These are phyloP conservation scores for Sceliomorpha sp. DNA, from an alignment of 2,888 invertebrate species.

Conservation along the genomic window DNA sequence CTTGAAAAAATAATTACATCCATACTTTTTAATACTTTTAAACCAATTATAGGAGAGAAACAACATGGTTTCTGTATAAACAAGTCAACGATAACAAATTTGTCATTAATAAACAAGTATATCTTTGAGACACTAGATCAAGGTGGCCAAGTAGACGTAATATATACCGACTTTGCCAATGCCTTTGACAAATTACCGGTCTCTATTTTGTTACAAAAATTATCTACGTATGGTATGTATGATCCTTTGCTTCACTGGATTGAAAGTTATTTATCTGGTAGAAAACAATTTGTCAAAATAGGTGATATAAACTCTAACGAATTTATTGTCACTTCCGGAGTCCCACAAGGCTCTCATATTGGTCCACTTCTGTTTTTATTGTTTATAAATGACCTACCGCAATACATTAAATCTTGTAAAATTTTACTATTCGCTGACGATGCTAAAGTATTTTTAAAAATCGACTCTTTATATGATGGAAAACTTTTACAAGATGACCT, in stretches of 20 bases:
- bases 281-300: too few relatives aligned
- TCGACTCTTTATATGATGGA: background rate
- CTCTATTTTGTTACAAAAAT: too few relatives aligned
- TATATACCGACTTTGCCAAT: too few relatives aligned
- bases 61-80: background rate
- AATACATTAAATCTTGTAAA: background rate
- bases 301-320: too few relatives aligned
- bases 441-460: background rate
- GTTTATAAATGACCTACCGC: background rate
- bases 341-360: too few relatives aligned
- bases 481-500: background rate
- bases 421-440: background rate
- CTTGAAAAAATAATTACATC: background rate
- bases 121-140: too few relatives aligned
- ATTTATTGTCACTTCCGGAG: background rate
- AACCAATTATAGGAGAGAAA: background rate
- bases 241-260: too few relatives aligned
- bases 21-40: background rate
- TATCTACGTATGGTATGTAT: background rate
- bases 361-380: background rate
- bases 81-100: background rate
- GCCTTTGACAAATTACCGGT: too few relatives aligned
- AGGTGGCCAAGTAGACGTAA: too few relatives aligned
- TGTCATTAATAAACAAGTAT: too few relatives aligned
- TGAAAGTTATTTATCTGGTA: too few relatives aligned